A percentile compares a stretch with the other conserved stretches of the same genome.
phyloP scores from a whole-genome alignment of 2,888 invertebrate genomes.

The Pyralis farinalis region DNA sequence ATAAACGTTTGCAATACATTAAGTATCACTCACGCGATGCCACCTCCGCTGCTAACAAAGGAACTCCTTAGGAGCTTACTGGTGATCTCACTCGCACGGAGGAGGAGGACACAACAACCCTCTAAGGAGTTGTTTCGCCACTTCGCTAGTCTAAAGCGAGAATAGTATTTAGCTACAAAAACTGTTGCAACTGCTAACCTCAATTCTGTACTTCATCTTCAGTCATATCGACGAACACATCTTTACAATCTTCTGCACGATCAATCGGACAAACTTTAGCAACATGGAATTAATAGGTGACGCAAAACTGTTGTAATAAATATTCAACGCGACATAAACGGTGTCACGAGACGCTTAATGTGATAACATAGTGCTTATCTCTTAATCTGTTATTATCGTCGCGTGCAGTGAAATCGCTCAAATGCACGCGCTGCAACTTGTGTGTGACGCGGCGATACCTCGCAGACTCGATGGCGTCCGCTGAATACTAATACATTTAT shows the following conservation, averaged over 20 bases:
- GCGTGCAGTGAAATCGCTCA: slow-evolving; percentile 49
- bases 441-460: slow-evolving; percentile 27
- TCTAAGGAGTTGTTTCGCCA: too few species aligned
- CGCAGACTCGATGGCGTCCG: slow-evolving; percentile 34
- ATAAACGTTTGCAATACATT: too few species aligned
- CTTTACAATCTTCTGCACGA: too few species aligned
- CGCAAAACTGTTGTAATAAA: not conserved
- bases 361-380: slow-evolving; percentile 28
- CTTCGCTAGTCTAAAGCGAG: too few species aligned
- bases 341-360: slow-evolving; percentile 10
- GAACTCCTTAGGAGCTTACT: too few species aligned
- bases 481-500: slow-evolving; percentile 37
- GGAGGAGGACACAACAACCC: too few species aligned
- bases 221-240: not conserved
- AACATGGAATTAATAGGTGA: not conserved
- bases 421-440: slow-evolving; percentile 37
- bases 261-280: slow-evolving; percentile 1
- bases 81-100: too few species aligned
- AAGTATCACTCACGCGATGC: too few species aligned
- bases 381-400: slow-evolving; percentile 32
- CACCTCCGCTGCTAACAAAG: too few species aligned
- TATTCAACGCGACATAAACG: not conserved
- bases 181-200: not conserved
- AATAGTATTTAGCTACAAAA: not conserved
- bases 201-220: too few species aligned